Evolutionary conservation across 2,888 invertebrate genomes (phyloP).

Genomic region (Drosophila hawaiiensis): DNA sequence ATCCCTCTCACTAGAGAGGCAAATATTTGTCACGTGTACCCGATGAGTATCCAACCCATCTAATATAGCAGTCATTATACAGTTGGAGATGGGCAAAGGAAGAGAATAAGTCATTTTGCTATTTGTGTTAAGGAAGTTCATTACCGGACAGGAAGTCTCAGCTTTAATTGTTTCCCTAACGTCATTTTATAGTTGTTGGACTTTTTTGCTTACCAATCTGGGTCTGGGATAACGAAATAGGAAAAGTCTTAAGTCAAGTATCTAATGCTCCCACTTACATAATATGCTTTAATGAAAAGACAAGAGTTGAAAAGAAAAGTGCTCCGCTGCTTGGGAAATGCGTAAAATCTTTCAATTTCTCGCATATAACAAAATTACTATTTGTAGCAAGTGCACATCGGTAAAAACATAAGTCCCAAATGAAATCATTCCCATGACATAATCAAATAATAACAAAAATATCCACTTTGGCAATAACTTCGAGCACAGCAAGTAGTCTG

Average conservation of each 20-base stretch:
- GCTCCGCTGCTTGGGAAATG: background rate
- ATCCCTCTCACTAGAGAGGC: background rate
- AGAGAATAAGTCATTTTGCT: background rate
- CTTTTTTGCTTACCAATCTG: background rate
- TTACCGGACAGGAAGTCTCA: background rate
- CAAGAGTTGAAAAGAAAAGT: background rate
- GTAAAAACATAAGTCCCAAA: background rate
- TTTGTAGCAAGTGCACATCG: background rate
- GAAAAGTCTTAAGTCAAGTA: background rate
- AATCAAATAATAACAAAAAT: background rate
- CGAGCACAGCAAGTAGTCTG: background rate
- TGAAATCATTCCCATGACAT: background rate
- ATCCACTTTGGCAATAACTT: background rate
- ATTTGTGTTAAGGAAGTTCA: background rate
- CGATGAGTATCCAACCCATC: background rate
- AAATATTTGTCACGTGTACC: background rate
- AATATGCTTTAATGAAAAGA: background rate
- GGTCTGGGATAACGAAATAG: background rate
- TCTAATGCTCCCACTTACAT: background rate
- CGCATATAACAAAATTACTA: background rate
- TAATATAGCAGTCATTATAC: background rate
- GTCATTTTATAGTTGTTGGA: background rate
- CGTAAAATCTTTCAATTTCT: background rate
- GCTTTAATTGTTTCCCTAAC: background rate
- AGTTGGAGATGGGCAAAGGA: background rate